A percentile compares a stretch with the other conserved stretches of the same genome.
These are phyloP conservation scores for Atherix ibis DNA, from an alignment of 2,888 invertebrate genomes.

Conservation along the genomic window DNA sequence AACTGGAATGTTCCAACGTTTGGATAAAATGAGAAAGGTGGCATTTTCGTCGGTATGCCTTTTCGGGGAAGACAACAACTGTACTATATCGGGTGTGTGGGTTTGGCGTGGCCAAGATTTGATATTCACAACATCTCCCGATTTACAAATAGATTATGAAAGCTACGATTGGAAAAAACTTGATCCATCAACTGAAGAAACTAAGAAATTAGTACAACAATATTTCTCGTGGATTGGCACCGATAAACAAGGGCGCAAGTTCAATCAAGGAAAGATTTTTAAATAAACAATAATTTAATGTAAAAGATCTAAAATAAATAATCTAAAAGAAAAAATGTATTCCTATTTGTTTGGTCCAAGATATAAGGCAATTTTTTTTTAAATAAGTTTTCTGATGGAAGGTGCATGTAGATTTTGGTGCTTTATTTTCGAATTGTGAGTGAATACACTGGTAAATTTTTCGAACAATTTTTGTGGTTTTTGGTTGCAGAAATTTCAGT, in stretches of 20 bases:
- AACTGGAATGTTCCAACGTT: slow-evolving; percentile 91
- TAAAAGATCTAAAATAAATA: too few relatives aligned
- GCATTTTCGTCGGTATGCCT: slow-evolving; percentile 88
- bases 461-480: too few relatives aligned
- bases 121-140: slow-evolving; percentile 75
- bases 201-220: slow-evolving; percentile 72
- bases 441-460: too few relatives aligned
- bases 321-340: too few relatives aligned
- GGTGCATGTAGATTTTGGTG: too few relatives aligned
- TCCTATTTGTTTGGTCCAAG: too few relatives aligned
- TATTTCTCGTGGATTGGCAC: slow-evolving; percentile 83
- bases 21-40: slow-evolving; percentile 95
- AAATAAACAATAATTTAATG: slow-evolving; percentile 45
- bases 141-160: slow-evolving; percentile 96
- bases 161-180: slow-evolving; percentile 91
- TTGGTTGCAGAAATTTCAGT: too few relatives aligned
- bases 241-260: slow-evolving; percentile 76
- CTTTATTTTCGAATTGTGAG: too few relatives aligned
- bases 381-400: too few relatives aligned
- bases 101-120: slow-evolving; percentile 93
- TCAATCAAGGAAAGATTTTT: slow-evolving; percentile 99
- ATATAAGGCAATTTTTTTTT: too few relatives aligned
- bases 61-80: slow-evolving; percentile 85
- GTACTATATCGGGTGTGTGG: slow-evolving; percentile 92
- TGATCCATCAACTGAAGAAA: slow-evolving; percentile 60